A percentile compares a stretch with the other conserved stretches of the same genome.
Conservation (phyloP, 2,888 invertebrate genomes). For the Melipona bicolor region DNA sequence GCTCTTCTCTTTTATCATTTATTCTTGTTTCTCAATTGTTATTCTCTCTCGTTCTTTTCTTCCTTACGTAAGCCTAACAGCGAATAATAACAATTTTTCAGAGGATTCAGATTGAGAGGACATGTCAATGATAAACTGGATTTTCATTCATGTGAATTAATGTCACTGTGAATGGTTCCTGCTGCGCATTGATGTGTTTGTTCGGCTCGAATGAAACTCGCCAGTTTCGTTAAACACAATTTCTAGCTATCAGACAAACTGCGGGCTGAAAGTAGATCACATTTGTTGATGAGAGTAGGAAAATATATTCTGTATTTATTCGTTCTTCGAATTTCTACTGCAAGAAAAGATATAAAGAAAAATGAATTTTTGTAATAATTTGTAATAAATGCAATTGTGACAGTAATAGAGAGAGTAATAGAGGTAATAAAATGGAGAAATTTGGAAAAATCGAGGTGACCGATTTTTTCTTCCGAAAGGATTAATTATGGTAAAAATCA, state of each 20-base stretch:
- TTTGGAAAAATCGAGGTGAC: neutral
- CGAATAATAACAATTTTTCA: neutral
- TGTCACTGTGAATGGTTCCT: conserved; percentile 31
- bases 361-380: neutral
- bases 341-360: neutral
- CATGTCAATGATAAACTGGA: conserved; percentile 48
- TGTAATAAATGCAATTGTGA: neutral
- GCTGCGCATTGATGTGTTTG: conserved; percentile 12
- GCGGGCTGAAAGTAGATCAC: conserved; percentile 50
- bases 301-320: conserved; percentile 15
- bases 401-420: too few species aligned
- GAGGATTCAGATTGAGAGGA: conserved; percentile 5
- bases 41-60: neutral
- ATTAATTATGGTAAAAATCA: too few species aligned
- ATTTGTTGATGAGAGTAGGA: conserved; percentile 47
- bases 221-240: conserved; percentile 49
- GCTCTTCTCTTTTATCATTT: conserved; percentile 7
- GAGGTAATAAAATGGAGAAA: conserved; percentile 1
- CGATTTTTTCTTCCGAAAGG: neutral
- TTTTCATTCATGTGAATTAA: conserved; percentile 55
- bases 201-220: conserved; percentile 29
- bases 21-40: neutral
- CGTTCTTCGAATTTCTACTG: neutral
- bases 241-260: conserved; percentile 13
- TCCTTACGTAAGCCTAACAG: conserved; percentile 16